A percentile compares a stretch with the other conserved stretches of the same genome.
Evolutionary conservation across 2,797 vertebrate species (phyloP).

Genomic region (Alectoris magna): DNA sequence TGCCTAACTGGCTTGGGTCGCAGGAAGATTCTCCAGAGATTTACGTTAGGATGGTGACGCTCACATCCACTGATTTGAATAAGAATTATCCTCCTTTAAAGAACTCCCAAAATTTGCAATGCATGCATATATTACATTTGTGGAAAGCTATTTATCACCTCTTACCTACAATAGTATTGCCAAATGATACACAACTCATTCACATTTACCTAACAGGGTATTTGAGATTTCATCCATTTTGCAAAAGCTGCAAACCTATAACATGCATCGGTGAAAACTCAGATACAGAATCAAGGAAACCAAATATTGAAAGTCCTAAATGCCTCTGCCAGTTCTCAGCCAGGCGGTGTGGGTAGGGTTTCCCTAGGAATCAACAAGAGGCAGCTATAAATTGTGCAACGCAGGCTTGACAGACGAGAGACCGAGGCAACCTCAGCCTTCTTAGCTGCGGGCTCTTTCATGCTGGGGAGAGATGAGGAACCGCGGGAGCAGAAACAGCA

Average conservation of each 20-base stretch:
- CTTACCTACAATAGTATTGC: background rate
- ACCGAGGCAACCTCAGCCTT: background rate
- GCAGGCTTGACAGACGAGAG: background rate
- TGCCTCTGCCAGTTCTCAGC: background rate
- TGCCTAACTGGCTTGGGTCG: background rate
- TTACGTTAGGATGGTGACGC: background rate
- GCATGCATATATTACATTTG: background rate
- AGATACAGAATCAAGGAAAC: background rate
- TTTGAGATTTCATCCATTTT: slow-evolving; percentile 59
- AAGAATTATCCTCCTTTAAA: background rate
- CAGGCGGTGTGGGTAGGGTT: background rate
- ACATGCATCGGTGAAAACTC: background rate
- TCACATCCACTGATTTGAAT: background rate
- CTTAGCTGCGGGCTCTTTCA: background rate
- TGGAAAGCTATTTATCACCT: slow-evolving; percentile 35
- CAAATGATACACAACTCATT: background rate
- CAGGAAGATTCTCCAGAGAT: background rate
- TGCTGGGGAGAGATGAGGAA: background rate
- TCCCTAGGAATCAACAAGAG: background rate
- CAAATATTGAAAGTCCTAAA: background rate
- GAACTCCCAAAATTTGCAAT: background rate
- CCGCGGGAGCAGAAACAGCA: background rate
- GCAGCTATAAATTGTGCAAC: background rate
- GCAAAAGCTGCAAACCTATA: slow-evolving; percentile 44
- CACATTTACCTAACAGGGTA: background rate